Conservation (phyloP, 2,113 vertebrate genomes). For the Trichechus manatus region DNA sequence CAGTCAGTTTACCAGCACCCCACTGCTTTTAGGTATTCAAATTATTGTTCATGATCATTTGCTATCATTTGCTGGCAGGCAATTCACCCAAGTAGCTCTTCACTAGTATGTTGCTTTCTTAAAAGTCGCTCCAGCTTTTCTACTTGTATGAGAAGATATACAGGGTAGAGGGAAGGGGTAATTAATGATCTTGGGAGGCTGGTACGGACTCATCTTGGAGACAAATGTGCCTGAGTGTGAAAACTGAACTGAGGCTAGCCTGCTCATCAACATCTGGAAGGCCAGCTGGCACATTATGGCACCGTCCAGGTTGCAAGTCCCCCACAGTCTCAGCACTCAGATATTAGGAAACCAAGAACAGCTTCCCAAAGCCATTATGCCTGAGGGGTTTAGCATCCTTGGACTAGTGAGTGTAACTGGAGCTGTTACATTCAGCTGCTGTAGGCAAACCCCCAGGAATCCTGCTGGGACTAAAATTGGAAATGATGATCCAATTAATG, state of each 20-base stretch:
- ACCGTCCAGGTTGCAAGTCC: background rate
- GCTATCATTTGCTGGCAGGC: background rate
- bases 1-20: background rate
- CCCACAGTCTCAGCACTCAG: background rate
- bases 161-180: background rate
- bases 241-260: background rate
- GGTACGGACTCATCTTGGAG: background rate
- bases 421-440: constrained; percentile 62
- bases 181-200: background rate
- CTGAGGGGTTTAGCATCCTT: background rate
- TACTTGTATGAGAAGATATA: background rate
- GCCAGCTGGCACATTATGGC: background rate
- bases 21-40: background rate
- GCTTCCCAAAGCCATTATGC: background rate
- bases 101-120: background rate
- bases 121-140: constrained; percentile 33
- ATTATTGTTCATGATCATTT: background rate
- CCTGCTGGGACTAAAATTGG: constrained; percentile 74
- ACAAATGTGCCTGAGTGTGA: background rate
- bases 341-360: constrained; percentile 20
- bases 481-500: constrained; percentile 77
- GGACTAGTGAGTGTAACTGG: constrained; percentile 39
- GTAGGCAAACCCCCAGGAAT: constrained; percentile 49
- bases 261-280: background rate
- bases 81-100: background rate